phyloP scores from a whole-genome alignment of 2,797 vertebrate genomes.

The Rhincodon typus region DNA sequence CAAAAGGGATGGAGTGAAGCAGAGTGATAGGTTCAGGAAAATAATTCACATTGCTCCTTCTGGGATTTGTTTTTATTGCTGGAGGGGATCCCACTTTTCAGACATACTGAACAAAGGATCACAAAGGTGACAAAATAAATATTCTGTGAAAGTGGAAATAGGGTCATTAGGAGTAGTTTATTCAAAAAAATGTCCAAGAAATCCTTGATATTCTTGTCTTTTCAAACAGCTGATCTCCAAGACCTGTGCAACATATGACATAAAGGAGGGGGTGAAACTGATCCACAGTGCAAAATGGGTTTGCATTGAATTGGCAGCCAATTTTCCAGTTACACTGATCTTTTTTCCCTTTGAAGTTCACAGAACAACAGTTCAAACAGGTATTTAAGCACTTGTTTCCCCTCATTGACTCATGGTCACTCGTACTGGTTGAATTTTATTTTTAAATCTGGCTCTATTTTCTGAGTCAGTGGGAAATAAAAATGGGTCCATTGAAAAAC shows the following conservation, averaged over 20 bases:
- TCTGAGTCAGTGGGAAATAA: too few species aligned
- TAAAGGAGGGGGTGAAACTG: neutral
- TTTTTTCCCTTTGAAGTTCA: neutral
- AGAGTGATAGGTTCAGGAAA: neutral
- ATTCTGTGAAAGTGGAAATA: neutral
- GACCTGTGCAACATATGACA: neutral
- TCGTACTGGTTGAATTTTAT: too few species aligned
- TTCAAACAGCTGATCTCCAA: neutral
- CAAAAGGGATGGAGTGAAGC: too few species aligned
- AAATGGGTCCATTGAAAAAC: too few species aligned
- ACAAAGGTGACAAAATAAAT: neutral
- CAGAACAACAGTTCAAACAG: neutral
- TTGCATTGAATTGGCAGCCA: neutral
- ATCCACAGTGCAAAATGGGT: neutral
- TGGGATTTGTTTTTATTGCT: constrained; percentile 23
- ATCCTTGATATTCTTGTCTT: neutral
- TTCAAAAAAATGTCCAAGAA: neutral
- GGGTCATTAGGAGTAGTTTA: neutral
- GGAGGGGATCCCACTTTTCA: constrained; percentile 8
- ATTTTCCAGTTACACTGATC: neutral
- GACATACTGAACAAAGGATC: neutral
- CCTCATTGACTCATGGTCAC: too few species aligned
- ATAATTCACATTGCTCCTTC: neutral
- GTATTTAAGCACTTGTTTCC: neutral
- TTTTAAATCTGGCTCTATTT: too few species aligned